phyloP scores from a whole-genome alignment of 2,113 vertebrate genomes.

The Corynorhinus townsendii region DNA sequence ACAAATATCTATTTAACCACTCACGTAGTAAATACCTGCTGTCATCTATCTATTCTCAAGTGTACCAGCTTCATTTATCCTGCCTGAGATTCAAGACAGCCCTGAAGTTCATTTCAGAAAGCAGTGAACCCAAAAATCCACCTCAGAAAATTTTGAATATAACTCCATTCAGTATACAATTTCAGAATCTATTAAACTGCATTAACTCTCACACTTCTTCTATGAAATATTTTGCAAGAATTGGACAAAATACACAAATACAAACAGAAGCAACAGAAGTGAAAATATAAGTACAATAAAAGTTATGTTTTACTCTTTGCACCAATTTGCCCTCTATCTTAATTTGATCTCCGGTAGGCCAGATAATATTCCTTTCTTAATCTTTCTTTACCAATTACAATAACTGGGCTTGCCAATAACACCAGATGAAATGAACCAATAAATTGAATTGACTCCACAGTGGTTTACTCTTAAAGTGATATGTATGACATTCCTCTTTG shows the following conservation, averaged over 20 bases:
- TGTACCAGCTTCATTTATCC: neutral
- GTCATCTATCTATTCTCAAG: neutral
- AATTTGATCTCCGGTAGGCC: constrained; percentile 30
- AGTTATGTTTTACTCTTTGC: neutral
- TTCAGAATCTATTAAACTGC: neutral
- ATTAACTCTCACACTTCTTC: neutral
- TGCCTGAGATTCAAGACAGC: neutral
- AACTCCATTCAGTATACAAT: neutral
- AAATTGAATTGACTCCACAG: constrained; percentile 60
- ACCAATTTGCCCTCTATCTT: neutral
- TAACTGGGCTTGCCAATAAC: constrained; percentile 2
- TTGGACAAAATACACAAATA: neutral
- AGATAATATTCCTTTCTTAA: constrained; percentile 46
- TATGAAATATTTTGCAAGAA: neutral
- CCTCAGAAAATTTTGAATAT: neutral
- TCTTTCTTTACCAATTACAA: constrained; percentile 44
- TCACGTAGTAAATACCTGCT: constrained; percentile 36
- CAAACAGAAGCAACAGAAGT: neutral
- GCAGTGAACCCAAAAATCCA: constrained; percentile 4
- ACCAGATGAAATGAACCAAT: constrained; percentile 62
- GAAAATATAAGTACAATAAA: neutral
- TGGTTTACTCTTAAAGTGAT: constrained; percentile 34
- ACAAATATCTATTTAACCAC: constrained; percentile 42
- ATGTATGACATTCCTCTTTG: constrained; percentile 28
- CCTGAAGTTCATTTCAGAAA: constrained; percentile 46